Evolutionary conservation across 2,113 vertebrate species (phyloP).

Genomic region (Serilophus lunatus): DNA sequence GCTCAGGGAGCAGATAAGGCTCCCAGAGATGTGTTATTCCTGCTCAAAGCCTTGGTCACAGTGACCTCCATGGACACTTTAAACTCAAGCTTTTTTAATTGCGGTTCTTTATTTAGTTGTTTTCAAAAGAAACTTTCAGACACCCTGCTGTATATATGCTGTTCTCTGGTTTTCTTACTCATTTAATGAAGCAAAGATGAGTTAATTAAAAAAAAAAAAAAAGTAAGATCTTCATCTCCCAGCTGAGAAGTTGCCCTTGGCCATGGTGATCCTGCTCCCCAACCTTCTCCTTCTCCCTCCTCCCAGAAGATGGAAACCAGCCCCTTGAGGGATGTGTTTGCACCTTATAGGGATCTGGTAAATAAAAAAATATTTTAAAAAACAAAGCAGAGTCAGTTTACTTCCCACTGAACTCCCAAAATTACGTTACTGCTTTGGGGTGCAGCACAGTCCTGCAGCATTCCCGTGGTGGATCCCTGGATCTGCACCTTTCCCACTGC

Average conservation of each 20-base stretch:
- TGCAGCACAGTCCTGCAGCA: fast-evolving
- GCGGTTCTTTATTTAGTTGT: not conserved
- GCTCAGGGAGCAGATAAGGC: slow-evolving; percentile 4
- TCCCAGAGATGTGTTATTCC: not conserved
- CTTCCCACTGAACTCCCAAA: not conserved
- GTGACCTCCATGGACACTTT: slow-evolving; percentile 15
- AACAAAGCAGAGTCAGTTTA: not conserved
- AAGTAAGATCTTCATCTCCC: not conserved
- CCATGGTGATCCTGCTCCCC: fast-evolving
- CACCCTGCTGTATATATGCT: not conserved
- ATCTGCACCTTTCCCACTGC: not conserved
- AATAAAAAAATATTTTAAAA: not conserved
- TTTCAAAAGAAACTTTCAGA: not conserved
- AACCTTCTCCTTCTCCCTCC: not conserved
- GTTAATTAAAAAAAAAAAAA: slow-evolving; percentile 5
- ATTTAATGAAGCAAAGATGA: not conserved
- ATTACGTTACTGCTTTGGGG: not conserved
- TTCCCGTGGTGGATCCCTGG: not conserved
- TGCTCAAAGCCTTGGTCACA: slow-evolving; percentile 7
- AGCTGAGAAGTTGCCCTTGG: not conserved
- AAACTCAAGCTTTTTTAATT: not conserved
- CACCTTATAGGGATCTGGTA: not conserved
- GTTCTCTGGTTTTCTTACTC: not conserved
- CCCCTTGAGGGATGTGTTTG: not conserved
- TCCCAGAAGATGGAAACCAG: not conserved